Evolutionary conservation across 2,113 vertebrate species (phyloP).

Genomic region (Miniopterus natalensis): DNA sequence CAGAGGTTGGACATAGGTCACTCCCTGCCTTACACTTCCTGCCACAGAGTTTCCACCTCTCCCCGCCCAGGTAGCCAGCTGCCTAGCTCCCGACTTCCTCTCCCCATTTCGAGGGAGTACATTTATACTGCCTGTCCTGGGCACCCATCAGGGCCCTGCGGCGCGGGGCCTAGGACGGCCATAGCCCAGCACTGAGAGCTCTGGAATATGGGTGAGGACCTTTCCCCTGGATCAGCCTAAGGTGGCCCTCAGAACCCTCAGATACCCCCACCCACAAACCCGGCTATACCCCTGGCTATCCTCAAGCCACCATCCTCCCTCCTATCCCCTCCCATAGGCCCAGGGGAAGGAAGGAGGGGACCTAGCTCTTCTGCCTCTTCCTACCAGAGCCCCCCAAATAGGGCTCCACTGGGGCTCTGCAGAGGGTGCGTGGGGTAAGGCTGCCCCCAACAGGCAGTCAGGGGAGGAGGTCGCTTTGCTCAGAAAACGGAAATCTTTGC

Average conservation of each 20-base stretch:
- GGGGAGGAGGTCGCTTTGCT: conserved; percentile 31
- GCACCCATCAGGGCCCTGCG: neutral
- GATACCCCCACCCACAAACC: neutral
- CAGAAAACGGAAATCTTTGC: neutral
- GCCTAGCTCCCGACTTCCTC: too few species aligned
- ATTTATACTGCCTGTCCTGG: neutral
- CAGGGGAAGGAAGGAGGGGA: neutral
- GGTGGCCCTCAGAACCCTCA: neutral
- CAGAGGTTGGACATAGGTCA: neutral
- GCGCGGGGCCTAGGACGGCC: neutral
- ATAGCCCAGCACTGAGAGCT: neutral
- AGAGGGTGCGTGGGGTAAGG: conserved; percentile 73
- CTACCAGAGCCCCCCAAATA: neutral
- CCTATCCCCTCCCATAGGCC: neutral
- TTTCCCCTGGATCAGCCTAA: neutral
- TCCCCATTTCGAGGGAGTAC: neutral
- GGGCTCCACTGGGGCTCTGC: neutral
- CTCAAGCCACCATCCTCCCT: neutral
- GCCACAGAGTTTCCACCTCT: neutral
- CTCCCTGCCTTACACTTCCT: neutral
- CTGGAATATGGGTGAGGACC: too few species aligned
- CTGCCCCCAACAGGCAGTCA: conserved; percentile 79
- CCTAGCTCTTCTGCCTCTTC: neutral
- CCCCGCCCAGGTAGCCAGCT: neutral
- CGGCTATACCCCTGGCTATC: neutral